Base-by-base conservation (phyloP, 2,888 invertebrate species). In the Epirrhoe tristata region DNA sequence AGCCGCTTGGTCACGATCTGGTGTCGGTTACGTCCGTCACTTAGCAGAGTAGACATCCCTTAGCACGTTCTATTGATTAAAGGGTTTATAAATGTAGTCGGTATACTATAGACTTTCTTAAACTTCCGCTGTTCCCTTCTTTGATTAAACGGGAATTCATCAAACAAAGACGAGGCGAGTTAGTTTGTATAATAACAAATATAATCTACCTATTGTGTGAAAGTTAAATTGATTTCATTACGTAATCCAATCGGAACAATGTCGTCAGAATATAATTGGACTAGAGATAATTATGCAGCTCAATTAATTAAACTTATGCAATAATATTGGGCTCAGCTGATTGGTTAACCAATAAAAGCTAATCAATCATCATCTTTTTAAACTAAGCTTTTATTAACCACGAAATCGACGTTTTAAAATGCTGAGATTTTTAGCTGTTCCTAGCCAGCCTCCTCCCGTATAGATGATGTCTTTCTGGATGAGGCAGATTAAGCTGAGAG, bases 191-290 rank as follows among this genome's bases (percentile, higher is more conserved):
- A 1, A 7, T 34, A 34, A 32, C 32, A 32, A 34, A 34, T 34
- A 1, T 7, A 43, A 8, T 39, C 5, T 31, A 56, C 48, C 48
- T 63, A 63, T 65, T 63, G 66, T 65, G 54, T 56, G 62, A 59
- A 70, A 72, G 63, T 68, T 66, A 51, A 58, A 73, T 67, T 66
- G 58, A 63, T 57, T 65, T 43, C 14, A 66, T 70, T 71, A 66
- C 14, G 72, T 63, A 69, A 70, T 54, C 16, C 61, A 54, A 57
- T 67, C 54, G 32, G 24, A 67, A 69, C 63, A 53, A 63, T 70
- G 62, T 58, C 55, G 66, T 59, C 54, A 55, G 56, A 16, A n/a
- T 10, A 32, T 58, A 62, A 39, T 57, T 55, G 34, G 43, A 62
- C 32, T 43, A 36, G 39, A 63, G 43, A 50, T 32, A 32, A 56